These are phyloP conservation scores for Aeoliscus strigatus DNA, from an alignment of 2,797 vertebrate genomes.

Conservation along the genomic window DNA sequence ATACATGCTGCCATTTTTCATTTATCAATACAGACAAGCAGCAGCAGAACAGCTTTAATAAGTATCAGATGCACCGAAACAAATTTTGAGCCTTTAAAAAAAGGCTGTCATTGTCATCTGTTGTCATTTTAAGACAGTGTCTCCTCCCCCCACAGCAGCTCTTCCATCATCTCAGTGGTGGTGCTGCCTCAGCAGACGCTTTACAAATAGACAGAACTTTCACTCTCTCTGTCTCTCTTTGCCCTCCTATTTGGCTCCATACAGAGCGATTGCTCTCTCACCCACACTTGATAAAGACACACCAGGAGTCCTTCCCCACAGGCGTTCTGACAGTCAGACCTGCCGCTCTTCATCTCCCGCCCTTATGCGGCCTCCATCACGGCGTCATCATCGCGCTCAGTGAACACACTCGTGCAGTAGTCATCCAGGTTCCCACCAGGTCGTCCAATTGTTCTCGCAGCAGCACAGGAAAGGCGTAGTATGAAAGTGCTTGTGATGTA, in stretches of 20 bases:
- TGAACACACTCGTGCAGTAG: constrained; percentile 1
- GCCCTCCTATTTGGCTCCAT: constrained; percentile 14
- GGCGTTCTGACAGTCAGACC: constrained; percentile 17
- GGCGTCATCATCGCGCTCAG: no score
- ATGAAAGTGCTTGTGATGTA: constrained; percentile 7
- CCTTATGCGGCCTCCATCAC: no score
- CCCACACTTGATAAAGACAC: constrained; percentile 40
- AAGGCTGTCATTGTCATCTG: no score
- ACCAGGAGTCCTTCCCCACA: constrained; percentile 22
- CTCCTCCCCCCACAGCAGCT: neutral
- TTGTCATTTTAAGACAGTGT: no score
- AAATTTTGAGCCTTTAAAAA: no score
- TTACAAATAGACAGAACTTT: constrained; percentile 26
- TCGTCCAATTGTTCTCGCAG: constrained; percentile 8
- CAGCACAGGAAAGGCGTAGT: constrained; percentile 1
- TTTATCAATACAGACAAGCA: no score
- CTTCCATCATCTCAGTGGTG: constrained; percentile 19
- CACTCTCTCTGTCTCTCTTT: constrained; percentile 1
- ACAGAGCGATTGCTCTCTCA: constrained; percentile 20
- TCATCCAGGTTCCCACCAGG: constrained; percentile 15
- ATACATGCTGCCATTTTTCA: no score
- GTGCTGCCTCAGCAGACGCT: constrained; percentile 31
- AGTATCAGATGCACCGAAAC: no score
- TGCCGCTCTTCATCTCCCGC: constrained; percentile 17
- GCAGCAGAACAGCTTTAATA: no score